Conservation (phyloP, 2,113 vertebrate species). For the Microtus richardsoni region DNA sequence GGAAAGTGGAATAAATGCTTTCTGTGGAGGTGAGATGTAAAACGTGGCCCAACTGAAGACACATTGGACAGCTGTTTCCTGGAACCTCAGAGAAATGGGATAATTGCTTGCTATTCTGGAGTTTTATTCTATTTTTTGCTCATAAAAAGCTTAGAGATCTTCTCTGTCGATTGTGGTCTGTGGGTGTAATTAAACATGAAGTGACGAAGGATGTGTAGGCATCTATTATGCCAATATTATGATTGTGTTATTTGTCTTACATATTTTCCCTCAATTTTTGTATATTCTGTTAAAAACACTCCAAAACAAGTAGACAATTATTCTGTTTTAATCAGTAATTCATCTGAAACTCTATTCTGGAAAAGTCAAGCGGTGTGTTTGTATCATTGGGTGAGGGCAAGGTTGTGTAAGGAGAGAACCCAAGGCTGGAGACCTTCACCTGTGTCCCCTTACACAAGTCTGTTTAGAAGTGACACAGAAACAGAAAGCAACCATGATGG, state of each 20-base stretch:
- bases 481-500: background rate
- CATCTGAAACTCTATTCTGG: slow-evolving; percentile 26
- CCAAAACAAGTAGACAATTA: background rate
- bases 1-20: background rate
- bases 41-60: background rate
- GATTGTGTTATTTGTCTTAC: slow-evolving; percentile 9
- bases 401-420: background rate
- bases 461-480: background rate
- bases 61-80: slow-evolving; percentile 7
- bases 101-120: slow-evolving; percentile 50
- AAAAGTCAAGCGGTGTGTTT: background rate
- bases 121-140: slow-evolving; percentile 54
- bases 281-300: slow-evolving; percentile 45
- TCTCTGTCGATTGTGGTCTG: slow-evolving; percentile 27
- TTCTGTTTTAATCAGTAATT: slow-evolving; percentile 24
- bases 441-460: background rate
- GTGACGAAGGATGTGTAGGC: slow-evolving; percentile 6
- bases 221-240: slow-evolving; percentile 31
- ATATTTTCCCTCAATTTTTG: slow-evolving; percentile 35
- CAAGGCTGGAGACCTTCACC: background rate
- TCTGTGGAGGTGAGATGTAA: background rate
- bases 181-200: slow-evolving; percentile 61
- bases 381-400: background rate
- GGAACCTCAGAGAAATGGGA: slow-evolving; percentile 39
- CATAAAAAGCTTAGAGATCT: background rate